phyloP scores from a whole-genome alignment of 1,140 invertebrate genomes.

The Orussus abietinus region DNA sequence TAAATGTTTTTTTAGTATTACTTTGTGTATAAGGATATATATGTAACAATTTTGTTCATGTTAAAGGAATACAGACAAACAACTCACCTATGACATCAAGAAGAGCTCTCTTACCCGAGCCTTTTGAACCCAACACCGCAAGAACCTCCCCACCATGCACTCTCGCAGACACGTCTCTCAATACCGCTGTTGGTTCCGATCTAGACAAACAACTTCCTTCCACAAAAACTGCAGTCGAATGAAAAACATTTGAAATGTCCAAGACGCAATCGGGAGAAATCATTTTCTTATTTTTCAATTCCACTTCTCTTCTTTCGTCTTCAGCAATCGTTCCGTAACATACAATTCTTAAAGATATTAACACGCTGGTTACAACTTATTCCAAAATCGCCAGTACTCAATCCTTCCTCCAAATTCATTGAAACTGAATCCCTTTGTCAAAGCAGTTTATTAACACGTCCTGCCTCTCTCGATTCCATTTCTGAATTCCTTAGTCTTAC shows the following conservation, averaged over 20 bases:
- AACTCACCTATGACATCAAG: constrained; percentile 75
- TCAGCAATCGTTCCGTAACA: no score
- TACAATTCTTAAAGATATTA: no score
- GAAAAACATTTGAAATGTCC: constrained; percentile 83
- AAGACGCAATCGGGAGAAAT: constrained; percentile 78
- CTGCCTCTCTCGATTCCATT: no score
- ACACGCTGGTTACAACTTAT: no score
- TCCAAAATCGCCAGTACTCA: no score
- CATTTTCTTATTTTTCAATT: constrained; percentile 53
- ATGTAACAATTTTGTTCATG: no score
- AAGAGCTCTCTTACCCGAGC: constrained; percentile 87
- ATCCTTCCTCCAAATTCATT: no score
- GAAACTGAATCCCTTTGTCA: no score
- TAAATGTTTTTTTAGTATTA: constrained; percentile 2
- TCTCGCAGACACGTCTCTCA: constrained; percentile 86
- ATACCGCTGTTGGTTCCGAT: constrained; percentile 57
- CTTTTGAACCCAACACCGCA: constrained; percentile 88
- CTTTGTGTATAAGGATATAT: no score
- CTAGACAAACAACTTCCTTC: constrained; percentile 41
- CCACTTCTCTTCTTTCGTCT: background rate
- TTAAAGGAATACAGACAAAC: no score
- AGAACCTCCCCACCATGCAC: constrained; percentile 89
- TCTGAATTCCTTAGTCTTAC: no score
- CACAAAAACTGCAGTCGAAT: constrained; percentile 58
- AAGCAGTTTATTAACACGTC: no score